Evolutionary conservation across 2,113 vertebrate species (phyloP).

Genomic region (Hyla sarda): DNA sequence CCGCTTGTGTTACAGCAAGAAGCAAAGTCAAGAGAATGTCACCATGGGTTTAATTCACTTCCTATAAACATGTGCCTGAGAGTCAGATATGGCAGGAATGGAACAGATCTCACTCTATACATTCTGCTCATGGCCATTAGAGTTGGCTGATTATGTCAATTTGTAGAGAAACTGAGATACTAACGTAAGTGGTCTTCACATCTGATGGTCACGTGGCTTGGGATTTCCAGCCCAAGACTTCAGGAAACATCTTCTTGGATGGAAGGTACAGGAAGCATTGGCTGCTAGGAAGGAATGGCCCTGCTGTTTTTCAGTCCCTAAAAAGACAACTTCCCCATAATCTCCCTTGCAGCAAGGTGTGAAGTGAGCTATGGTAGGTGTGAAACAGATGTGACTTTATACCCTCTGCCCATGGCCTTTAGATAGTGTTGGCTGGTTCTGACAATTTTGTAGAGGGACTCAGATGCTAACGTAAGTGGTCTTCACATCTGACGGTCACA

Average conservation of each 20-base stretch:
- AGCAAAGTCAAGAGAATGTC: conserved; percentile 15
- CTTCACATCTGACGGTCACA: neutral
- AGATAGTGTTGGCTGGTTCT: neutral
- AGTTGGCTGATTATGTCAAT: neutral
- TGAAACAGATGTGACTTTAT: neutral
- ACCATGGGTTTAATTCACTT: neutral
- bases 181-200: neutral
- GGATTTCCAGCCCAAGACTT: neutral
- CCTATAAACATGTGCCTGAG: conserved; percentile 13
- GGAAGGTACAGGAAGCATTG: too few relatives aligned
- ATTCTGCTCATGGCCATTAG: neutral
- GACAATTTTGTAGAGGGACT: neutral
- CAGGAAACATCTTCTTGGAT: neutral
- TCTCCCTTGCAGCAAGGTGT: neutral
- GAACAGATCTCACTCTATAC: neutral
- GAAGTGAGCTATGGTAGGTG: neutral
- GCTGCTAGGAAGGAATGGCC: neutral
- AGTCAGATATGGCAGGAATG: neutral
- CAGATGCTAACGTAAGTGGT: neutral
- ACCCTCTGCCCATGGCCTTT: neutral
- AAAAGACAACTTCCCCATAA: neutral
- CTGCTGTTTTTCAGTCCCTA: neutral
- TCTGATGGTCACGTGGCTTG: neutral
- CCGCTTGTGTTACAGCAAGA: conserved; percentile 18
- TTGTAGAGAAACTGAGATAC: neutral